Conservation (phyloP, 2,888 invertebrate genomes). For the Scrobipalpa atriplicella region DNA sequence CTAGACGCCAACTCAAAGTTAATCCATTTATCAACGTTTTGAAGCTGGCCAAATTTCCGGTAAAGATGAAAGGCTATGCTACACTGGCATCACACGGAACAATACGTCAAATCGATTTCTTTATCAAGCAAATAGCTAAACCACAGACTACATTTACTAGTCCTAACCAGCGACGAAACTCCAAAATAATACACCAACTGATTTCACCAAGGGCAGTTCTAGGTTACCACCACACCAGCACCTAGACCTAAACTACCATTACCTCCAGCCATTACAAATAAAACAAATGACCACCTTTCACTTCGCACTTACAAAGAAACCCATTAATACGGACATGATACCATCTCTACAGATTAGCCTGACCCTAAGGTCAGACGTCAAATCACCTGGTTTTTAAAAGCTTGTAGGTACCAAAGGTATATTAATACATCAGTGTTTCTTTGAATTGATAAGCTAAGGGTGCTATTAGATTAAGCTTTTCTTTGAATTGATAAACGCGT, state of each 20-base stretch:
- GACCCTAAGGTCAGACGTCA: slow-evolving; percentile 6
- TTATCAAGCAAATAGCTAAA: no score
- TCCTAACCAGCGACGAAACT: no score
- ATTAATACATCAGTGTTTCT: no score
- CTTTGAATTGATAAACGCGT: not conserved
- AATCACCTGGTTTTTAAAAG: not conserved
- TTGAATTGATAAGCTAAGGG: not conserved
- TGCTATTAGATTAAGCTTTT: not conserved
- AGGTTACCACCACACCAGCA: slow-evolving; percentile 20
- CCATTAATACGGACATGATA: slow-evolving; percentile 13
- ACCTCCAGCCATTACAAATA: slow-evolving; percentile 24
- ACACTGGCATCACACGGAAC: no score
- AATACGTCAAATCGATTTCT: no score
- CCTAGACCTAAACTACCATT: slow-evolving; percentile 18
- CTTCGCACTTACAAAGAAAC: slow-evolving; percentile 6
- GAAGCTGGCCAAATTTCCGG: no score
- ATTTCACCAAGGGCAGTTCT: slow-evolving; percentile 38
- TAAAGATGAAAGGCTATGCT: no score
- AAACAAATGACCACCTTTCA: slow-evolving; percentile 14
- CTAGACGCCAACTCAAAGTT: no score
- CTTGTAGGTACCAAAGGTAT: not conserved
- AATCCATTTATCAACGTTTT: no score
- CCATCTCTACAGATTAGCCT: not conserved
- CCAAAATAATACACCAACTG: no score
- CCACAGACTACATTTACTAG: no score